Evolutionary conservation across 2,888 invertebrate species (phyloP), one percentile per base, ranked within the genome.

Genomic region (Eupithecia exiguata): DNA sequence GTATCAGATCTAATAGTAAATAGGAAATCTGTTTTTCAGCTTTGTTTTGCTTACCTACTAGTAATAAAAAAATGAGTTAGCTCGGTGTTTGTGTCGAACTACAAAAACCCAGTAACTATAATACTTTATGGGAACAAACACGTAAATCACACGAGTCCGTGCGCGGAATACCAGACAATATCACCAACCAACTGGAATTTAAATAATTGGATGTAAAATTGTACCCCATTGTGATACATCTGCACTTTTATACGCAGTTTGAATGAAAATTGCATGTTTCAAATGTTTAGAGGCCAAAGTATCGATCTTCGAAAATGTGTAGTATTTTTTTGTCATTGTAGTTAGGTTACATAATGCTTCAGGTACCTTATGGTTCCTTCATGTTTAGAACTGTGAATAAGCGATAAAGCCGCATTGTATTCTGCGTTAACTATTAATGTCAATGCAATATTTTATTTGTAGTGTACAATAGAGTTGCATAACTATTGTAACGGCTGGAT

Each of bases 171-270:
- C 21, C 46, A 69, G 69, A 46, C 43, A 46, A 62, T 49, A 46
- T 36, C 40, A n/a, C 66, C 46, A 38, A 46, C 58, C 65, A 14
- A 63, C 25, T 5, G 62, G 38, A 68, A 70, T 75, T 70, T 69
- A 25, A 75, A 75, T 72, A 75, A 75, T 72, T 65, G 43, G 36
- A 75, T 75, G 72, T 72, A 70, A 67, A 75, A 72, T 75, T 68
- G 67, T 68, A 53, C 10, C 12, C 69, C 70, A 75, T 75, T 75
- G 75, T 70, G 18, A 72, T 61, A 43, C 49, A 66, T 40, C 7
- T 68, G 61, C 49, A 30, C 72, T 40, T 46, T 40, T 18, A 53
- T 25, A 71, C 38, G 40, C 25, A 66, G 40, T 43, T 38, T 66
- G 66, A 40, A 66, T 38, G 38, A 38, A 65, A 65, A 21, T 12